Percentiles rank a stretch among this genome's conserved stretches.
Conservation (phyloP, 2,888 invertebrate genomes). For the Petrolisthes manimaculis region DNA sequence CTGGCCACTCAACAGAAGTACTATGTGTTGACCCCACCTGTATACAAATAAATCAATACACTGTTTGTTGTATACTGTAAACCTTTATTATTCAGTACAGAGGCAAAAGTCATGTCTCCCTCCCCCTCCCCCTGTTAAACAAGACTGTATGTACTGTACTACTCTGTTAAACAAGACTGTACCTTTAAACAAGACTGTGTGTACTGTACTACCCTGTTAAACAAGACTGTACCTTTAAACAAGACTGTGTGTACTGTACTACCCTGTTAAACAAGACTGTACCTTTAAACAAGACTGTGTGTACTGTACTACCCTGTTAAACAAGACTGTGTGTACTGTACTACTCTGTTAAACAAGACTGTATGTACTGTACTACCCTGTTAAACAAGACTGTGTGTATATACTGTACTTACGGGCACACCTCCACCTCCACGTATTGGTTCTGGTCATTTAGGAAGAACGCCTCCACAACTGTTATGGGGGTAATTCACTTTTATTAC, state of each 20-base stretch:
- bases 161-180: background rate
- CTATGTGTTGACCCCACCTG: constrained; percentile 71
- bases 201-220: background rate
- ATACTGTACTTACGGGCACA: constrained; percentile 62
- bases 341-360: background rate
- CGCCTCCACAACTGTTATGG: constrained; percentile 62
- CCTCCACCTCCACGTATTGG: constrained; percentile 64
- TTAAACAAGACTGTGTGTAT: background rate
- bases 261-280: background rate
- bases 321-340: too few relatives aligned
- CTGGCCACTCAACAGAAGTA: constrained; percentile 71
- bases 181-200: too few relatives aligned
- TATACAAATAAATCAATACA: constrained; percentile 12
- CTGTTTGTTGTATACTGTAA: too few relatives aligned
- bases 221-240: too few relatives aligned
- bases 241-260: background rate
- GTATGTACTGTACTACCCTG: background rate
- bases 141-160: too few relatives aligned
- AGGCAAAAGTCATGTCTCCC: too few relatives aligned
- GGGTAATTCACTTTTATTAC: too few relatives aligned
- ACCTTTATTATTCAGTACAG: too few relatives aligned
- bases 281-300: too few relatives aligned
- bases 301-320: too few relatives aligned
- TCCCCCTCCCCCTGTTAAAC: too few relatives aligned
- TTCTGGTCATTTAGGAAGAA: constrained; percentile 64